Evolutionary conservation across 2,113 vertebrate species (phyloP), one percentile per base, ranked within the genome.

Genomic region (Cinclus cinclus): DNA sequence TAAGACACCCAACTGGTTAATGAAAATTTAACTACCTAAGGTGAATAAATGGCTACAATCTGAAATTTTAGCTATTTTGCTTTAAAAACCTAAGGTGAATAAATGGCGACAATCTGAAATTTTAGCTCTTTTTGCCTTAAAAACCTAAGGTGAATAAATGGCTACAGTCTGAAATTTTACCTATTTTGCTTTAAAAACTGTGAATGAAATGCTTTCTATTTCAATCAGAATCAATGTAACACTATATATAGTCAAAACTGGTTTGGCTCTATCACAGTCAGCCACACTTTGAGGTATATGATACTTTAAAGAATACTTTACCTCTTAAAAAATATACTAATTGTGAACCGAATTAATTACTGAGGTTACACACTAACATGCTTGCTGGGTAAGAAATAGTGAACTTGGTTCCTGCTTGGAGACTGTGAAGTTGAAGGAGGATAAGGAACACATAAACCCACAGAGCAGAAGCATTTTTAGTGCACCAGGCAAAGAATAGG

Each of bases 231-330:
- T 83, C 88, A 94, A 92, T 2, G 1, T 76, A 92, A 94, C 35
- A 24, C 95, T 96, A 94, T 84, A 94, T 83, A 83, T 87, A 91
- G 71, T 94, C 80, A 85, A 80, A 96, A 96, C 23, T 56, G 28
- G 27, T 91, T 50, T 41, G 73, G 55, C 96, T 68, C 89, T 78
- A 42, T n/a, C 18, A 82, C 88, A 37, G 49, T 9, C 37, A 59
- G 87, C 37, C 24, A 47, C 1, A 1, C 39, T 83, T 64, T 30
- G 89, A 91, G 20, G 11, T 39, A 52, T 12, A 17, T 3, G 6
- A 39, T 15, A 63, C 30, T 62, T 50, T 15, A 62, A 80, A 80
- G 30, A 88, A 83, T 39, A 7, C 31, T 80, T 79, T 49, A 53
- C 25, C 30, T 70, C 69, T 83, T 39, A 6, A 2, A 50, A 65